A percentile compares a stretch with the other conserved stretches of the same genome.
These are phyloP conservation scores for Apotomis turbidana DNA, from an alignment of 2,888 invertebrate species.

Conservation along the genomic window DNA sequence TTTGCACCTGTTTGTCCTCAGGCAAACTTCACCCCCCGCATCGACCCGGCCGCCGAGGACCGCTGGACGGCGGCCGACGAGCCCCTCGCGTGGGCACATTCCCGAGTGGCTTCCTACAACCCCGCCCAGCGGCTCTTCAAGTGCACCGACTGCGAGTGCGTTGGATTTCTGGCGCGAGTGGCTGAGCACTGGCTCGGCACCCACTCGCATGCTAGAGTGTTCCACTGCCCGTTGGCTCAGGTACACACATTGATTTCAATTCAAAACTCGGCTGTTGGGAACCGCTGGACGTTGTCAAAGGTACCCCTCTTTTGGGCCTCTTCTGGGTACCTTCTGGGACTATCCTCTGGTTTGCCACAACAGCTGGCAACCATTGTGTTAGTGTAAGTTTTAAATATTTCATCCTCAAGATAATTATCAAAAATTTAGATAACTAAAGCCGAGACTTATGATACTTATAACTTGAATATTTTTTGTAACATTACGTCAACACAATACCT, in stretches of 20 bases:
- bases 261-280: too few relatives aligned
- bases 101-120: constrained; percentile 92
- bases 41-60: constrained; percentile 78
- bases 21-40: constrained; percentile 83
- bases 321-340: too few relatives aligned
- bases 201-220: constrained; percentile 86
- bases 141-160: constrained; percentile 90
- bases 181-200: constrained; percentile 92
- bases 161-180: constrained; percentile 88
- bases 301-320: too few relatives aligned
- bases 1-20: constrained; percentile 67
- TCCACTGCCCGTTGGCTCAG: constrained; percentile 85
- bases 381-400: too few relatives aligned
- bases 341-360: too few relatives aligned
- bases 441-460: too few relatives aligned
- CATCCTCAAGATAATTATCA: too few relatives aligned
- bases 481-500: too few relatives aligned
- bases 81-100: constrained; percentile 89
- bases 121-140: constrained; percentile 89
- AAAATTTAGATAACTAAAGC: too few relatives aligned
- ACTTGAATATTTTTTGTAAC: too few relatives aligned
- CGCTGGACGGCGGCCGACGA: constrained; percentile 89
- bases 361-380: too few relatives aligned
- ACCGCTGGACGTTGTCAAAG: too few relatives aligned
- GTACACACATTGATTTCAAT: constrained; percentile 1